Evolutionary conservation across 2,888 invertebrate species (phyloP).

Genomic region (Clostera curtula): DNA sequence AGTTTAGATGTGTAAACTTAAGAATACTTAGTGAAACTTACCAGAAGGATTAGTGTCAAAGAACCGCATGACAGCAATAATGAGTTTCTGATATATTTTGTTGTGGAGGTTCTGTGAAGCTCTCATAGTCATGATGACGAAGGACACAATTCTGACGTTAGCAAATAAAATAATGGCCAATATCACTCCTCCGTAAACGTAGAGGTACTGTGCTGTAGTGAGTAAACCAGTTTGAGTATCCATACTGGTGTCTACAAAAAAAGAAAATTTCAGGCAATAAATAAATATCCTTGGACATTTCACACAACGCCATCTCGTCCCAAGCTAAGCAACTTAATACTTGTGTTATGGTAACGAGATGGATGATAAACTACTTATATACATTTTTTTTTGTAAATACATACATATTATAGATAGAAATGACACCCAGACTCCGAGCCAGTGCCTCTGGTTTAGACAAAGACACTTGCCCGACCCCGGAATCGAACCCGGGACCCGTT

Average conservation of each 20-base stretch:
- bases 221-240: conserved; percentile 42
- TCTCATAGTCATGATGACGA: conserved; percentile 76
- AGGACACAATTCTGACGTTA: conserved; percentile 71
- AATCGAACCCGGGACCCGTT: too few relatives aligned
- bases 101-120: conserved; percentile 83
- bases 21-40: conserved; percentile 38
- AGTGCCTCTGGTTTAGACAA: too few relatives aligned
- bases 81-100: conserved; percentile 81
- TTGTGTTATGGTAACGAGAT: too few relatives aligned
- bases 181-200: conserved; percentile 47
- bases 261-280: not conserved
- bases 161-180: conserved; percentile 58
- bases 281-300: too few relatives aligned
- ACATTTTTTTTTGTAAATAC: too few relatives aligned
- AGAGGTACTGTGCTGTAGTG: conserved; percentile 47
- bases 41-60: conserved; percentile 87
- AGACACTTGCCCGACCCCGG: too few relatives aligned
- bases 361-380: too few relatives aligned
- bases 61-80: conserved; percentile 81
- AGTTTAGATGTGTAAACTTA: too few relatives aligned
- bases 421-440: too few relatives aligned
- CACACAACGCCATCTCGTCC: too few relatives aligned
- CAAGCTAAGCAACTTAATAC: too few relatives aligned
- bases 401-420: too few relatives aligned
- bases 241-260: conserved; percentile 41